Conservation (phyloP, 1,140 invertebrate genomes). For the Chlorops oryzae region DNA sequence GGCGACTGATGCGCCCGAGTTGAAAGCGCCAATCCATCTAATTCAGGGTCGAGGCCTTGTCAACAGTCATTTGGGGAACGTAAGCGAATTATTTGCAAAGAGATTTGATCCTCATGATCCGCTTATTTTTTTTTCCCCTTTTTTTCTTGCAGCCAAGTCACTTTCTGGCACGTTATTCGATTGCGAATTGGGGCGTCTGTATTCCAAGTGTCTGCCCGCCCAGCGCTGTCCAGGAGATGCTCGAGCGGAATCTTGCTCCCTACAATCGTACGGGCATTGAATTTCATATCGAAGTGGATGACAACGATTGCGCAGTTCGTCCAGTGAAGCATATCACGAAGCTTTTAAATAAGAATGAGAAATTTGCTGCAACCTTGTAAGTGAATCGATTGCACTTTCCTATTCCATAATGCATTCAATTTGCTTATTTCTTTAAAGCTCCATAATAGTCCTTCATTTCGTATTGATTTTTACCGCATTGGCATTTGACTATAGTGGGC, state of each 20-base stretch:
- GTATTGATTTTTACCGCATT: no score
- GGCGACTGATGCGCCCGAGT: constrained; percentile 51
- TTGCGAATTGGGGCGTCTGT: constrained; percentile 63
- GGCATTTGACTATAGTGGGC: no score
- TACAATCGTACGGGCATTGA: constrained; percentile 56
- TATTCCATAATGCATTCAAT: no score
- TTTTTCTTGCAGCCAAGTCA: constrained; percentile 55
- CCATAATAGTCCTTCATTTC: no score
- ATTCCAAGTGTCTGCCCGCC: constrained; percentile 58
- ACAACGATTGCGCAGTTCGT: constrained; percentile 55
- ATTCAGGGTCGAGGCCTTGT: constrained; percentile 57
- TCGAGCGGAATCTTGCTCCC: constrained; percentile 52
- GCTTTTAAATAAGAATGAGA: constrained; percentile 50
- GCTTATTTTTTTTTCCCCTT: no score
- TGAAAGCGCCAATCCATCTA: constrained; percentile 55
- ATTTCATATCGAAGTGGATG: constrained; percentile 54
- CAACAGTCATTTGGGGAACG: constrained; percentile 57
- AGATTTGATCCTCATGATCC: no score
- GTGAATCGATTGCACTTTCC: no score
- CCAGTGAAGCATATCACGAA: constrained; percentile 35
- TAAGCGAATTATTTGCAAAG: constrained; percentile 54
- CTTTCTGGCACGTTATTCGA: constrained; percentile 62
- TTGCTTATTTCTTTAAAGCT: no score
- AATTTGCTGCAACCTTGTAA: constrained; percentile 48
- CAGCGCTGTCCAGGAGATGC: constrained; percentile 53